Evolutionary conservation across 2,113 vertebrate species (phyloP).

Genomic region (Thymallus thymallus): DNA sequence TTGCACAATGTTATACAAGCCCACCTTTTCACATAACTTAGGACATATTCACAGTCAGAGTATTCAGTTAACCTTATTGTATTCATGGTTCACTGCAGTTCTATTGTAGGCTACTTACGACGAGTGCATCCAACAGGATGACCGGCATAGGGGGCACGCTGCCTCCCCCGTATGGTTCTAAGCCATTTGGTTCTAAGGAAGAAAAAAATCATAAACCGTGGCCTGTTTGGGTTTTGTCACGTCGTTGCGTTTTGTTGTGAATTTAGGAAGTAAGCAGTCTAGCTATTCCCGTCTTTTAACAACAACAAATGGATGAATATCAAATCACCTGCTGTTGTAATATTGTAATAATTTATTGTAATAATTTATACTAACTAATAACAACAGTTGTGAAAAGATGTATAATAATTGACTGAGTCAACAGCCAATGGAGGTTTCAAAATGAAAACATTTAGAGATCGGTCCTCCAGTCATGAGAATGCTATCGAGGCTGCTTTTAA

Average conservation of each 20-base stretch:
- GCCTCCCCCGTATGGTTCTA: too few species aligned
- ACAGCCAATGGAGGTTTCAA: not conserved
- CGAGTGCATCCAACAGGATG: not conserved
- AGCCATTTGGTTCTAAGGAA: too few species aligned
- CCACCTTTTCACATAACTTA: not conserved
- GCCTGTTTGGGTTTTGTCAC: not conserved
- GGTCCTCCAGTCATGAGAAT: constrained; percentile 37
- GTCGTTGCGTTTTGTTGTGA: not conserved
- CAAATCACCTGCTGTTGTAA: too few species aligned
- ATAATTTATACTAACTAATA: too few species aligned
- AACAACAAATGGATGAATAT: not conserved
- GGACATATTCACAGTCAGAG: not conserved
- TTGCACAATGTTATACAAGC: not conserved
- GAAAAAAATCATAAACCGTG: too few species aligned
- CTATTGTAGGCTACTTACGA: too few species aligned
- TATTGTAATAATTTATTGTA: too few species aligned
- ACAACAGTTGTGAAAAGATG: too few species aligned
- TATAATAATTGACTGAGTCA: not conserved
- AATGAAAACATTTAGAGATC: constrained; percentile 37
- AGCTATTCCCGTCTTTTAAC: too few species aligned
- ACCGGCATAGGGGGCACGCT: not conserved
- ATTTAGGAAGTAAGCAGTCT: not conserved
- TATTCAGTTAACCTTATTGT: not conserved
- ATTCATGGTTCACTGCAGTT: not conserved
- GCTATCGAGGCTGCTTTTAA: constrained; percentile 56